phyloP scores from a whole-genome alignment of 2,797 vertebrate genomes.

The Eulemur rubriventer region DNA sequence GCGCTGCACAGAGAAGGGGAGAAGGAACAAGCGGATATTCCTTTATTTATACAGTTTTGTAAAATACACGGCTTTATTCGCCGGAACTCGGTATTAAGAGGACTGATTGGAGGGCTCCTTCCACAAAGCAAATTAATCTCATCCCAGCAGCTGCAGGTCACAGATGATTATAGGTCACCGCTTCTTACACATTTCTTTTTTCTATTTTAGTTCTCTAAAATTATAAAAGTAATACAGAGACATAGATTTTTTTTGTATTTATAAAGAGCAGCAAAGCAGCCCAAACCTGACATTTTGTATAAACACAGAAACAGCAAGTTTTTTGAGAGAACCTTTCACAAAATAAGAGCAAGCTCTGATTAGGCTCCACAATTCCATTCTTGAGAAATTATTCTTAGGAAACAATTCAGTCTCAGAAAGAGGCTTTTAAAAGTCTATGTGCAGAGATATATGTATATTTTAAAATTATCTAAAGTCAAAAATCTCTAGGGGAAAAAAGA shows the following conservation, averaged over 20 bases:
- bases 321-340: neutral
- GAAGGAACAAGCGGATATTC: accelerated
- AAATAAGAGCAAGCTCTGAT: neutral
- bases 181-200: neutral
- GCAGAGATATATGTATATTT: neutral
- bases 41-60: neutral
- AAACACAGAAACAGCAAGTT: slow-evolving; percentile 11
- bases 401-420: neutral
- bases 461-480: neutral
- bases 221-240: neutral
- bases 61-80: neutral
- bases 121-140: neutral
- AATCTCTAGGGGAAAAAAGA: neutral
- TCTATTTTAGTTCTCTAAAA: neutral
- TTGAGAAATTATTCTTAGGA: neutral
- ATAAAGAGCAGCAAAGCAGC: neutral
- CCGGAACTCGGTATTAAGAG: neutral
- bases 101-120: neutral
- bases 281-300: slow-evolving; percentile 31
- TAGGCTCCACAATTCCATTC: neutral
- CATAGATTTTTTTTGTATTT: neutral
- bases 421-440: neutral
- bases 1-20: too few relatives aligned
- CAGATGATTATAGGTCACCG: neutral
- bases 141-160: neutral